Percentiles rank a stretch among this genome's conserved stretches.
phyloP scores from a whole-genome alignment of 2,888 invertebrate genomes.

The Calameuta filiformis region DNA sequence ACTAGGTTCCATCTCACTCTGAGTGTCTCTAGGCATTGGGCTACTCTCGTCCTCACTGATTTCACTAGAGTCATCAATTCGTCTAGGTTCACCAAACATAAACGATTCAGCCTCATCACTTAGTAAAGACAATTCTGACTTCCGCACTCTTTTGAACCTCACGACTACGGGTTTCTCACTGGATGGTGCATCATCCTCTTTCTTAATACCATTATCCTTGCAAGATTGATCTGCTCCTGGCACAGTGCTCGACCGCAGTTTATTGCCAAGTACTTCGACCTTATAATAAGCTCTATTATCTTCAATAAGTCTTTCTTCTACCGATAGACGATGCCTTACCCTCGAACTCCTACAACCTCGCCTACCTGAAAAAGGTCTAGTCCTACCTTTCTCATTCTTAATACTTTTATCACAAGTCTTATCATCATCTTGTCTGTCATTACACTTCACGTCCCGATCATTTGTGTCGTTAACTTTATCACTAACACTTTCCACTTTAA shows the following conservation, averaged over 20 bases:
- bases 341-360: constrained; percentile 38
- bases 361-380: constrained; percentile 19
- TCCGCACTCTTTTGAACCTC: constrained; percentile 79
- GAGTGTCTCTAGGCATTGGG: constrained; percentile 57
- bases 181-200: constrained; percentile 53
- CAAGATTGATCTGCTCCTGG: constrained; percentile 22
- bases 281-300: constrained; percentile 75
- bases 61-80: constrained; percentile 71
- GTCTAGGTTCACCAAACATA: constrained; percentile 79
- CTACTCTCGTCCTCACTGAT: constrained; percentile 67
- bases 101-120: constrained; percentile 90
- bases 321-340: constrained; percentile 63
- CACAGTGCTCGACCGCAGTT: constrained; percentile 71
- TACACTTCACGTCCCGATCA: constrained; percentile 10
- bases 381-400: constrained; percentile 28
- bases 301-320: constrained; percentile 69
- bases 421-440: constrained; percentile 9
- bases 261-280: constrained; percentile 78
- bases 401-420: constrained; percentile 14
- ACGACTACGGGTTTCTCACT: constrained; percentile 73
- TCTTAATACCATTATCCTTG: constrained; percentile 23
- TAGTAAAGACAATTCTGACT: constrained; percentile 78
- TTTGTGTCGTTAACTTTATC: not conserved
- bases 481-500: not conserved
- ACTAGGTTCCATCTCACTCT: constrained; percentile 45